Base-by-base conservation (phyloP, 64 coral and sea anemone species). In the Montipora sp. region DNA sequence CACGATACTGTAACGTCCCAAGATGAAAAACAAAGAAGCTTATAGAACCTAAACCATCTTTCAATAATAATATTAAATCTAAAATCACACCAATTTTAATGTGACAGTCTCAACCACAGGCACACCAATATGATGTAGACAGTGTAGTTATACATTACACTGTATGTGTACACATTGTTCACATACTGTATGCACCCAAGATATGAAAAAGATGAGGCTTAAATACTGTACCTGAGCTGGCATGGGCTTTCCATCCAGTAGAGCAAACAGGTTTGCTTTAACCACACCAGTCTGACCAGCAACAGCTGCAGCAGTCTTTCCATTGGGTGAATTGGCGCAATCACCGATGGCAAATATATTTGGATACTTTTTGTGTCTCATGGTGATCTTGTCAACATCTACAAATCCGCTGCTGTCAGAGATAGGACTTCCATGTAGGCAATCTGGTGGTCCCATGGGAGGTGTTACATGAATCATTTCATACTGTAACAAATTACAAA, bases 261-360 rank as follows among this genome's bases (percentile, higher is more conserved):
- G 75, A 5, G 92, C 92, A 80, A 91, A 94, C 22, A 99, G 78
- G 76, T 99, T 99, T 61, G 88, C 61, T 78, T 96, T 96, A 55
- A 96, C 83, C 2, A 99, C 98, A 72, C 98, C 98, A 20, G 92
- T 75, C 89, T 99, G 98, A 44, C 98, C 98, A 8, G 98, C 98
- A 10, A 99, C 98, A 15, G 98, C 98, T 45, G 98, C 98, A 12
- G 94, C 98, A 6, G 98, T 99, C 69, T 99, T 99, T 9, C 98
- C 98, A 87, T 99, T 99, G 2, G 98, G 98, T 19, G 98, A 96
- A 84, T 99, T 99, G 10, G 92, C 81, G 20, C 98, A 99, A 47
- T 99, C 98, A 27, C 98, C 98, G 65, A 99, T 86, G 16, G 91
- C 98, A 96, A 99, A 99, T 14, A 99, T 96, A 59, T 99, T 96